Conservation (phyloP, 1,140 invertebrate species). For the Pseudobourletiella spinata region DNA sequence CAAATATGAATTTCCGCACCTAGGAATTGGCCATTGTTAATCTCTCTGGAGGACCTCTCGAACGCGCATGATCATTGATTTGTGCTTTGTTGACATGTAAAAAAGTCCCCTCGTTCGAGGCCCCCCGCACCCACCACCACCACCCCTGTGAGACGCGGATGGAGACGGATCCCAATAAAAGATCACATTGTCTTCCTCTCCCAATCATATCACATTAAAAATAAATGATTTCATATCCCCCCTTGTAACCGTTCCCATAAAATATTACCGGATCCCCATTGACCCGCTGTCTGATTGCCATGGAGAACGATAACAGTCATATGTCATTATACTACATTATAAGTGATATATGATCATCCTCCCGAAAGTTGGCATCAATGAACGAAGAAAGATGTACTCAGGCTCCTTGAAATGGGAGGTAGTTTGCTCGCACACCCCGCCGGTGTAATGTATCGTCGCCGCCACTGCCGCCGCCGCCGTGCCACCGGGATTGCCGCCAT, state of each 20-base stretch:
- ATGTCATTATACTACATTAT: conserved; percentile 1
- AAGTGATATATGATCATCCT: neutral
- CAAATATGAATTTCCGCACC: no score
- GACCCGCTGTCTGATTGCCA: neutral
- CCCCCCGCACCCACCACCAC: no score
- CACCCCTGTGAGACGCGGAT: no score
- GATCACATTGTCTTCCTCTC: neutral
- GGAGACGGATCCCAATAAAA: neutral
- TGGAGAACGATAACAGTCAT: neutral
- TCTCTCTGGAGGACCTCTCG: no score
- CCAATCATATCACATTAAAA: neutral
- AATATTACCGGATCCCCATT: neutral
- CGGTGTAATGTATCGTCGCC: neutral
- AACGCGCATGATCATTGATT: no score
- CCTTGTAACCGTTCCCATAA: no score
- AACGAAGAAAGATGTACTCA: neutral
- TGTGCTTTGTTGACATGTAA: no score
- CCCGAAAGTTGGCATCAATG: neutral
- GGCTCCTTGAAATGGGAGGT: neutral
- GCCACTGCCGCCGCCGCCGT: no score
- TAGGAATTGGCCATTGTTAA: no score
- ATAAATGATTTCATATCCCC: neutral
- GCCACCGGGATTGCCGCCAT: no score
- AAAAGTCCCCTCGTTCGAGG: no score
- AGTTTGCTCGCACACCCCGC: neutral